phyloP scores from a whole-genome alignment of 1,140 invertebrate species.

The Akabosia matsudoensis region DNA sequence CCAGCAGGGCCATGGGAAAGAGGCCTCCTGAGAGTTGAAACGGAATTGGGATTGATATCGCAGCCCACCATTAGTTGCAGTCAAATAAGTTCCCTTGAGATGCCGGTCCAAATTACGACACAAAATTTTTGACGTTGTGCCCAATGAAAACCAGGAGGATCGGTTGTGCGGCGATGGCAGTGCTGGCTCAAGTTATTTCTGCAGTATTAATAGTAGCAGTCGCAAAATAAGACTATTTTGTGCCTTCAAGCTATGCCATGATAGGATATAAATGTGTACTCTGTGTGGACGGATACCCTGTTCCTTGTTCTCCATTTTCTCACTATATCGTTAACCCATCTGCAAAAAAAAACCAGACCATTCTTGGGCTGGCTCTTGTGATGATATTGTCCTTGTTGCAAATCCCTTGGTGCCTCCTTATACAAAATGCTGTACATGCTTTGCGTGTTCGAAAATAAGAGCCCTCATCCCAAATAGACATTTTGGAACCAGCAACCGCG shows the following conservation, averaged over 20 bases:
- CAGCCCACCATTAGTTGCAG: slow-evolving; percentile 48
- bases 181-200: not conserved
- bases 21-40: slow-evolving; percentile 39
- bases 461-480: not conserved
- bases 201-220: not conserved
- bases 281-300: not conserved
- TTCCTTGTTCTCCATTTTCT: not conserved
- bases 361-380: not conserved
- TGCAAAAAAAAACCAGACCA: not conserved
- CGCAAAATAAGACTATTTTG: not conserved
- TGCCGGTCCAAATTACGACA: slow-evolving; percentile 48
- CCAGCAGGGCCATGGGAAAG: slow-evolving; percentile 37
- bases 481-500: not conserved
- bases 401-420: slow-evolving; percentile 15
- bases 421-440: not conserved
- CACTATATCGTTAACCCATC: not conserved
- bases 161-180: not conserved
- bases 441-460: not conserved
- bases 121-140: slow-evolving; percentile 46
- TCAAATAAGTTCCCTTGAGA: slow-evolving; percentile 48
- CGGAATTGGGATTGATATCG: slow-evolving; percentile 48
- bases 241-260: not conserved
- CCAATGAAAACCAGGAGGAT: slow-evolving; percentile 13
- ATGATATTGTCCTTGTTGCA: slow-evolving; percentile 19
- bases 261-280: not conserved